These are phyloP conservation scores for Carcinoscorpius rotundicauda DNA, from an alignment of 1,140 invertebrate species.

Conservation along the genomic window DNA sequence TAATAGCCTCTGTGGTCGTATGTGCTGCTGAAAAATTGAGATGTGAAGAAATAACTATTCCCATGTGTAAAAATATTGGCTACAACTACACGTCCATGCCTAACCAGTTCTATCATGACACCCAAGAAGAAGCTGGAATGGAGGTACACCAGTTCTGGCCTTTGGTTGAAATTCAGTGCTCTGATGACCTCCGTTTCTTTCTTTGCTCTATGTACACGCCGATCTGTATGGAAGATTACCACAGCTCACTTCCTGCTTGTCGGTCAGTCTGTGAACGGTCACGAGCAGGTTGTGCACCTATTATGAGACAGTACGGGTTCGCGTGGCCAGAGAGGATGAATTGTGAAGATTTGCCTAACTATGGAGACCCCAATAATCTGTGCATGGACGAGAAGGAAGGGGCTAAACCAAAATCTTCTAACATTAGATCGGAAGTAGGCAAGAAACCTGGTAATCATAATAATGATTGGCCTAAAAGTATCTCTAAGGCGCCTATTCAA, in stretches of 20 bases:
- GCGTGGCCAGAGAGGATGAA: slow-evolving; percentile 92
- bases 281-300: slow-evolving; percentile 76
- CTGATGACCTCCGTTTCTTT: slow-evolving; percentile 72
- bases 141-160: slow-evolving; percentile 39
- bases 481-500: background rate
- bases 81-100: slow-evolving; percentile 97
- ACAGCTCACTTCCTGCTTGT: slow-evolving; percentile 72
- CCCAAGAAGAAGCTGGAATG: slow-evolving; percentile 76
- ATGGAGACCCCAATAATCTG: slow-evolving; percentile 60
- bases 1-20: no score
- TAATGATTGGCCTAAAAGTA: no score
- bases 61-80: slow-evolving; percentile 91
- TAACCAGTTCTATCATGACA: slow-evolving; percentile 86
- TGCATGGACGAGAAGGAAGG: slow-evolving; percentile 72
- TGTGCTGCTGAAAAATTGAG: no score
- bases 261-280: slow-evolving; percentile 87
- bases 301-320: slow-evolving; percentile 94
- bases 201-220: slow-evolving; percentile 39
- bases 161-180: slow-evolving; percentile 51
- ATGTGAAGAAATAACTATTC: slow-evolving; percentile 92
- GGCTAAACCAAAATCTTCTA: background rate
- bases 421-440: slow-evolving; percentile 7
- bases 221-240: slow-evolving; percentile 70
- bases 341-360: slow-evolving; percentile 75
- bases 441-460: background rate